These are phyloP conservation scores for Cyclophora albipunctata DNA, from an alignment of 2,888 invertebrate species.

Conservation along the genomic window DNA sequence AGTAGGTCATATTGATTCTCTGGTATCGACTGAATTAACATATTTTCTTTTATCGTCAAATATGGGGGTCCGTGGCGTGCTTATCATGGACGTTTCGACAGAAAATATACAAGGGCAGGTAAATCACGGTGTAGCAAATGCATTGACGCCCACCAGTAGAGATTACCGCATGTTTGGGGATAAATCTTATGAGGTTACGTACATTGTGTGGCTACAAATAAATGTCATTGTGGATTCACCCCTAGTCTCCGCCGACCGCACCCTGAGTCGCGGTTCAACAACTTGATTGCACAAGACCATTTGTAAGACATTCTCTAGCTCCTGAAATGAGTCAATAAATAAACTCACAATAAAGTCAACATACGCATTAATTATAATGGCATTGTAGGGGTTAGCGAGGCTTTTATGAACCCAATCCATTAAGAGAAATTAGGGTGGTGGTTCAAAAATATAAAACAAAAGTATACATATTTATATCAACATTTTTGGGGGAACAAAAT, in stretches of 20 bases:
- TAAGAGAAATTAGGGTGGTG: not conserved
- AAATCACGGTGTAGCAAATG: slow-evolving; percentile 54
- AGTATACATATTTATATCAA: no score
- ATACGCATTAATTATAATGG: not conserved
- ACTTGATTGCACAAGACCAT: slow-evolving; percentile 29
- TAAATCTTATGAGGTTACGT: slow-evolving; percentile 65
- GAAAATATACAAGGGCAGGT: slow-evolving; percentile 60
- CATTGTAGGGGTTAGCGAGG: not conserved
- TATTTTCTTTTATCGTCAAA: slow-evolving; percentile 70
- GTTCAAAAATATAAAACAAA: no score
- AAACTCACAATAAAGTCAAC: slow-evolving; percentile 1
- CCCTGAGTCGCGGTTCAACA: slow-evolving; percentile 26
- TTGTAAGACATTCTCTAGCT: slow-evolving; percentile 22
- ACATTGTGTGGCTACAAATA: slow-evolving; percentile 64
- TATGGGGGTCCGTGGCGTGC: slow-evolving; percentile 56
- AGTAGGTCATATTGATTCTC: slow-evolving; percentile 68
- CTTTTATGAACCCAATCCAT: not conserved
- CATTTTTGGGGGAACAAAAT: no score
- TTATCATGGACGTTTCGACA: slow-evolving; percentile 65
- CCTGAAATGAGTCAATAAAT: slow-evolving; percentile 8
- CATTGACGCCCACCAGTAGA: slow-evolving; percentile 63
- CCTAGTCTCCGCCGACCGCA: slow-evolving; percentile 38
- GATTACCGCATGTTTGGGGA: slow-evolving; percentile 65
- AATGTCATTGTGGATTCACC: slow-evolving; percentile 47
- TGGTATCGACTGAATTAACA: slow-evolving; percentile 64